Conservation (phyloP, 1,140 invertebrate species). For the Leguminivora glycinivorella region DNA sequence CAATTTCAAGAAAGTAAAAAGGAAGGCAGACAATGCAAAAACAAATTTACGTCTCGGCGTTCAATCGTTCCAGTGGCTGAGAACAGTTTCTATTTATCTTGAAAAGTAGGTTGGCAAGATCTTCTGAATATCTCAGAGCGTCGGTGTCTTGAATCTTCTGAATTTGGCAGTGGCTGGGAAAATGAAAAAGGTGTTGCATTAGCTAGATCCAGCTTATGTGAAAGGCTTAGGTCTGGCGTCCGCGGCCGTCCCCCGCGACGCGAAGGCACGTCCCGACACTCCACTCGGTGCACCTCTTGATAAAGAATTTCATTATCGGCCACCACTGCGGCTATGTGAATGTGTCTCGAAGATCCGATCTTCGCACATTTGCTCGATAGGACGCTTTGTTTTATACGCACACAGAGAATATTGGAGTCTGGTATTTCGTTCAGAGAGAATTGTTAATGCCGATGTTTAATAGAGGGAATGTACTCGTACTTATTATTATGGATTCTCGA, state of each 20-base stretch:
- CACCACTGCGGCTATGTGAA: constrained; percentile 39
- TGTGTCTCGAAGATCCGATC: constrained; percentile 34
- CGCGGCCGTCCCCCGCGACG: constrained; percentile 29
- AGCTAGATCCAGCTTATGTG: constrained; percentile 32
- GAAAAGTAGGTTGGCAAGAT: constrained; percentile 49
- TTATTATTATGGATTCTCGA: background rate
- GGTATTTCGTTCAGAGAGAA: constrained; percentile 24
- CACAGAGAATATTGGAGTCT: constrained; percentile 16
- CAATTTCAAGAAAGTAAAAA: background rate
- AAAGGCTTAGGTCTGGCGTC: background rate
- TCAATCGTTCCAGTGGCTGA: constrained; percentile 52
- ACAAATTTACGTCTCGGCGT: constrained; percentile 34
- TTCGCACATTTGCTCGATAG: constrained; percentile 20
- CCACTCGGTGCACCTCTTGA: constrained; percentile 46
- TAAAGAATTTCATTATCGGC: constrained; percentile 57
- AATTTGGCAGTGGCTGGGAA: constrained; percentile 37
- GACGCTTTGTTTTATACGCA: constrained; percentile 23
- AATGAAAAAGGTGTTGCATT: constrained; percentile 33
- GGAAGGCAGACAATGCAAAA: background rate
- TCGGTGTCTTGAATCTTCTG: constrained; percentile 43
- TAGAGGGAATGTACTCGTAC: background rate
- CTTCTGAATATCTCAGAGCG: constrained; percentile 52
- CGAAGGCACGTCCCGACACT: constrained; percentile 44
- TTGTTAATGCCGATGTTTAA: constrained; percentile 15
- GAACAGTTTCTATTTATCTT: constrained; percentile 60